phyloP scores from a whole-genome alignment of 2,113 vertebrate genomes.

The Pelodiscus sinensis region DNA sequence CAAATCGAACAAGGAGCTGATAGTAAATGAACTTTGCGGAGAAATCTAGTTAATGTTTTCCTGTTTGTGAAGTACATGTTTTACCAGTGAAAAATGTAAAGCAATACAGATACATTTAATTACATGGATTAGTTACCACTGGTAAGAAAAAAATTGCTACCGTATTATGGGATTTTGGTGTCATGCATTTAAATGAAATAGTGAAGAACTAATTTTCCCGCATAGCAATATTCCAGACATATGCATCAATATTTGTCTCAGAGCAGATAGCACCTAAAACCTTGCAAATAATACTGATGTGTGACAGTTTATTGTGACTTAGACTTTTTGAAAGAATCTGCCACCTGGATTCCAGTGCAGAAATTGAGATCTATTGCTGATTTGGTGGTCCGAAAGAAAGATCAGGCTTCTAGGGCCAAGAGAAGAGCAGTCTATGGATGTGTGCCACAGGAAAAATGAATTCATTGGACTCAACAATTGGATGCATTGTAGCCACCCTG shows the following conservation, averaged over 20 bases:
- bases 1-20: background rate
- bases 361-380: background rate
- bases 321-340: background rate
- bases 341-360: background rate
- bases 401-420: background rate
- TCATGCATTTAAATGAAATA: background rate
- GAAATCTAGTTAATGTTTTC: background rate
- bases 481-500: background rate
- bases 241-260: background rate
- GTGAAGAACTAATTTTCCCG: background rate
- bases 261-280: background rate
- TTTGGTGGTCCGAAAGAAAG: background rate
- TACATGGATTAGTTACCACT: rapidly evolving
- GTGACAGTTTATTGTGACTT: background rate
- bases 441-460: background rate
- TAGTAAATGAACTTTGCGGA: background rate
- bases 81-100: background rate
- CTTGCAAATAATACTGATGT: background rate
- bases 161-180: background rate
- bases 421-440: background rate
- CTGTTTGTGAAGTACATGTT: background rate
- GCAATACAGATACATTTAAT: background rate
- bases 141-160: background rate
- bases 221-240: background rate
- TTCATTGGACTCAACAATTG: background rate